Evolutionary conservation across 2,113 vertebrate species (phyloP).

Genomic region (Calonectris borealis): DNA sequence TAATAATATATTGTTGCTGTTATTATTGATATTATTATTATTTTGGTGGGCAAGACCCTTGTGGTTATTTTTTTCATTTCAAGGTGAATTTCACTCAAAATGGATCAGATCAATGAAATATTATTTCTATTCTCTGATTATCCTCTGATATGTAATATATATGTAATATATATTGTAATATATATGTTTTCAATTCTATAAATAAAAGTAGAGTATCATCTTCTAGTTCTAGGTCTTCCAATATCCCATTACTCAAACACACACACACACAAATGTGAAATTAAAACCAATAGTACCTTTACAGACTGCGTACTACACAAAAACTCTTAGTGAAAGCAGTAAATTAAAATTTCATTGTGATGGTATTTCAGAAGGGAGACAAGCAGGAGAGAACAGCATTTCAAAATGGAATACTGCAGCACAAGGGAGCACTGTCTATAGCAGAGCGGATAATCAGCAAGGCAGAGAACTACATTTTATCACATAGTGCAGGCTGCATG

Average conservation of each 20-base stretch:
- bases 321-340: not conserved
- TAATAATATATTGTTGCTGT: not conserved
- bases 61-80: not conserved
- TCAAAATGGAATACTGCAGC: slow-evolving; percentile 5
- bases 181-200: not conserved
- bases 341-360: not conserved
- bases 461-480: slow-evolving; percentile 61
- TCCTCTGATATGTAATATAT: not conserved
- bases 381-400: not conserved
- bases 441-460: slow-evolving; percentile 46
- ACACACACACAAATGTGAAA: not conserved
- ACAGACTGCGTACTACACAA: not conserved
- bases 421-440: slow-evolving; percentile 32
- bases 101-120: not conserved
- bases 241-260: not conserved
- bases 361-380: slow-evolving; percentile 31
- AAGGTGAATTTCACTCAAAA: not conserved
- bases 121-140: not conserved
- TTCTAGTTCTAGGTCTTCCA: not conserved
- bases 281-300: not conserved
- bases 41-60: not conserved
- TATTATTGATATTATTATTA: not conserved
- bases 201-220: not conserved
- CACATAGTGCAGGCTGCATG: slow-evolving; percentile 61
- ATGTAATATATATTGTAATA: not conserved